Evolutionary conservation across 2,888 invertebrate genomes (phyloP).

Genomic region (Apotomis turbidana): DNA sequence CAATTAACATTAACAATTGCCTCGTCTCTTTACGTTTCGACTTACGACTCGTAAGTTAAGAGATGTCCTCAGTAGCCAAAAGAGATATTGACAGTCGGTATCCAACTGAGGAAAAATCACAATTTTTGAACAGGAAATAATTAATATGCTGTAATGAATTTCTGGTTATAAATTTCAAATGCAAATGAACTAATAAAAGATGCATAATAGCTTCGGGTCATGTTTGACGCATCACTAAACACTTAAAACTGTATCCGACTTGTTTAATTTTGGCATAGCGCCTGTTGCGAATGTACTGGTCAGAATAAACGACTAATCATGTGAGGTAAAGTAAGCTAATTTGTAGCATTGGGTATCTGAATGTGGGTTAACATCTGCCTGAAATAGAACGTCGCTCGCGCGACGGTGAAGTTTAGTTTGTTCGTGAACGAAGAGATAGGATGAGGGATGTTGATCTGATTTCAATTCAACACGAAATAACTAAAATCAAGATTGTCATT

Average conservation of each 20-base stretch:
- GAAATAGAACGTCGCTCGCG: slow-evolving; percentile 70
- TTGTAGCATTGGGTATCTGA: slow-evolving; percentile 64
- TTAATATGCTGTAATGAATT: neutral
- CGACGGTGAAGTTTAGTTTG: slow-evolving; percentile 30
- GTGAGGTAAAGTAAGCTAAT: slow-evolving; percentile 64
- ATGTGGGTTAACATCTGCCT: slow-evolving; percentile 72
- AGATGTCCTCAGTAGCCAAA: neutral
- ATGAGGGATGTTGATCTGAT: slow-evolving; percentile 11
- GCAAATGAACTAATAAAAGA: slow-evolving; percentile 16
- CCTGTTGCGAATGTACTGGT: slow-evolving; percentile 44
- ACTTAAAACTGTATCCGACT: slow-evolving; percentile 29
- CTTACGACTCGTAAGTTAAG: too few species aligned
- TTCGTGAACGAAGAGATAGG: slow-evolving; percentile 10
- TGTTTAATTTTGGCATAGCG: slow-evolving; percentile 44
- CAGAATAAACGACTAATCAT: slow-evolving; percentile 53
- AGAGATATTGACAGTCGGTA: neutral
- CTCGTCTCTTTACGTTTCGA: too few species aligned
- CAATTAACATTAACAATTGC: too few species aligned
- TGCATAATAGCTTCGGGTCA: slow-evolving; percentile 9
- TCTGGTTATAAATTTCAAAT: slow-evolving; percentile 14
- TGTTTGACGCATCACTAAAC: slow-evolving; percentile 25
- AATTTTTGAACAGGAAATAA: slow-evolving; percentile 15
- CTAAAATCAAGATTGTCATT: too few species aligned
- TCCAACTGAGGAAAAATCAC: neutral
- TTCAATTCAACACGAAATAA: neutral